Conservation (phyloP, 2,888 invertebrate genomes). For the Heteromyza rotundicornis region DNA sequence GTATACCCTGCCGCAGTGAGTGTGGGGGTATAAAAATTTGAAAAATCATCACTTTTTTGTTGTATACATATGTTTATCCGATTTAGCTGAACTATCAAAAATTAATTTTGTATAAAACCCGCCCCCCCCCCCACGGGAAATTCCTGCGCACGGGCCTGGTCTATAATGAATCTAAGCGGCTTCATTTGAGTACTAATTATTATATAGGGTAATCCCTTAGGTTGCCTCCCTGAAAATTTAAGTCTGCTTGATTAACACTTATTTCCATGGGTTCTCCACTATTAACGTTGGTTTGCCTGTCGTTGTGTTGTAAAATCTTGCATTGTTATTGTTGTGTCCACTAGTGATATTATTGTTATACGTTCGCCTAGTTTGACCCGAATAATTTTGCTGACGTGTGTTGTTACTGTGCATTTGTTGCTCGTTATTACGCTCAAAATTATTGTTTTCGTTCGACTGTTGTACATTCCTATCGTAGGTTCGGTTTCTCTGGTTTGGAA, state of each 20-base stretch:
- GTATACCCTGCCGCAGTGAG: no score
- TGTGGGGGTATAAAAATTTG: no score
- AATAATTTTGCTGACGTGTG: background rate
- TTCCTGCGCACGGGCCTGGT: no score
- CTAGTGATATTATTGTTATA: background rate
- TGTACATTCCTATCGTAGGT: no score
- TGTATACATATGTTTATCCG: no score
- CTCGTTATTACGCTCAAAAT: background rate
- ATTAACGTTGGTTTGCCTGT: background rate
- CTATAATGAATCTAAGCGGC: constrained; percentile 22
- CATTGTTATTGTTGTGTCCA: background rate
- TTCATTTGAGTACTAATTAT: constrained; percentile 11
- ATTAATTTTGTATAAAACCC: no score
- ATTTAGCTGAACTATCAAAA: no score
- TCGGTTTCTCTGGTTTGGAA: no score
- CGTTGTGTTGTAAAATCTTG: background rate
- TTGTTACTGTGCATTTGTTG: background rate
- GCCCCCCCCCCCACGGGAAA: no score
- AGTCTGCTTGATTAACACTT: background rate
- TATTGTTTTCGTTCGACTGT: background rate
- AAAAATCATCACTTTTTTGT: no score
- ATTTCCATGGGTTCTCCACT: background rate
- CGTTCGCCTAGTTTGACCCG: background rate
- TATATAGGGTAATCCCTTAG: constrained; percentile 14
- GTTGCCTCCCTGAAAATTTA: constrained; percentile 8